Conservation (phyloP, 2,888 invertebrate genomes). For the Drosophila rellima region DNA sequence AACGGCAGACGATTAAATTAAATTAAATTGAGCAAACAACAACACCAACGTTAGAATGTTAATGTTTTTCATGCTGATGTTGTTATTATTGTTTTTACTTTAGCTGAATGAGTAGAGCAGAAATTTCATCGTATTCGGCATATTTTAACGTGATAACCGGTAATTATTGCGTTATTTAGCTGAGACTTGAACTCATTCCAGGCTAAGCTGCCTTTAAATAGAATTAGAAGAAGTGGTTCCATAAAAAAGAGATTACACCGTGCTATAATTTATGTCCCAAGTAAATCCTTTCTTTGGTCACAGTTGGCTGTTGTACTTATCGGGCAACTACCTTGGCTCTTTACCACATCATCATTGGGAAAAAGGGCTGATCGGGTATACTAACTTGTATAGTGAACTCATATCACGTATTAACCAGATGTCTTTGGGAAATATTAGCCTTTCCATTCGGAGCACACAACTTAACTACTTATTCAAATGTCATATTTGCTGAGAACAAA, state of each 20-base stretch:
- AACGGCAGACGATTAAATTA: constrained; percentile 68
- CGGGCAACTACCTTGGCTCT: constrained; percentile 27
- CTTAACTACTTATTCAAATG: not conserved
- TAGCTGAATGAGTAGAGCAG: not conserved
- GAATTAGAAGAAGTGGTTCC: not conserved
- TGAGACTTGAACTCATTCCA: not conserved
- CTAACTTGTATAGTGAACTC: too few species aligned
- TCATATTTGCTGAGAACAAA: constrained; percentile 6
- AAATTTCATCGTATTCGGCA: not conserved
- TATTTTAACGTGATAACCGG: constrained; percentile 31
- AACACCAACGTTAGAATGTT: constrained; percentile 12
- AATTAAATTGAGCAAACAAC: constrained; percentile 62
- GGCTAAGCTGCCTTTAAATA: not conserved
- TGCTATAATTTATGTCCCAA: not conserved
- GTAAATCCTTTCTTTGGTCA: constrained; percentile 1
- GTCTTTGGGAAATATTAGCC: not conserved
- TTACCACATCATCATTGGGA: constrained; percentile 45
- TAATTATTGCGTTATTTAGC: constrained; percentile 24
- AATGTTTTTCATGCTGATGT: constrained; percentile 20
- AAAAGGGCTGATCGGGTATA: not conserved
- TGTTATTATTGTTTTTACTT: constrained; percentile 2
- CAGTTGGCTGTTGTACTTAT: not conserved
- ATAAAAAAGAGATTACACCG: constrained; percentile 8
- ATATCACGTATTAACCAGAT: not conserved
- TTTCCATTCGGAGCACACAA: not conserved